phyloP scores from a whole-genome alignment of 2,113 vertebrate species.

The Rhagologus leucostigma region DNA sequence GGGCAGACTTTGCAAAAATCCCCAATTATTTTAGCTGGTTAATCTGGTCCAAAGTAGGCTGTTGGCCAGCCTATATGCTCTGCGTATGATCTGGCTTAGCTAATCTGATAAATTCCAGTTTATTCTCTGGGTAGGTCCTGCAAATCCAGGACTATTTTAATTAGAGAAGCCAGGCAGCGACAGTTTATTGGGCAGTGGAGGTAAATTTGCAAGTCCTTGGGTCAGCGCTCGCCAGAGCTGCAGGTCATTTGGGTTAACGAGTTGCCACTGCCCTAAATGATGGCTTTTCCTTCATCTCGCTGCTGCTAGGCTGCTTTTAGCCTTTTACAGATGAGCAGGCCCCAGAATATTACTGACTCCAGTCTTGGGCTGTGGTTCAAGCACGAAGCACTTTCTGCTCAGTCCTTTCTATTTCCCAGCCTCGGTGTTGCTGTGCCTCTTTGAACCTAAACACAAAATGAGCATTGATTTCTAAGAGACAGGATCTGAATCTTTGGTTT shows the following conservation, averaged over 20 bases:
- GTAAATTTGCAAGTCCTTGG: conserved; percentile 48
- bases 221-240: neutral
- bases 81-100: conserved; percentile 57
- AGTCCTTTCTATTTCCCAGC: neutral
- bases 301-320: conserved; percentile 12
- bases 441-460: neutral
- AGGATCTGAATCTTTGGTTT: neutral
- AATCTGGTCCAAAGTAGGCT: conserved; percentile 67
- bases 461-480: neutral
- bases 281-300: neutral
- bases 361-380: neutral
- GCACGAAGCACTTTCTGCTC: neutral
- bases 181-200: conserved; percentile 58
- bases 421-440: neutral
- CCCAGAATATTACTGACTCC: neutral
- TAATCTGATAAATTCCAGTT: conserved; percentile 68
- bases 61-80: conserved; percentile 60
- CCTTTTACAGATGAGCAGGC: neutral
- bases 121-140: conserved; percentile 62
- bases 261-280: conserved; percentile 45
- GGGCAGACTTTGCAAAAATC: conserved; percentile 68
- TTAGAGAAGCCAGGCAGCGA: conserved; percentile 45
- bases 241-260: conserved; percentile 61
- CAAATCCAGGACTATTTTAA: conserved; percentile 68
- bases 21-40: conserved; percentile 68